Percentiles rank a stretch among this genome's conserved stretches.
phyloP scores from a whole-genome alignment of 2,797 vertebrate species.

The Cygnus olor region DNA sequence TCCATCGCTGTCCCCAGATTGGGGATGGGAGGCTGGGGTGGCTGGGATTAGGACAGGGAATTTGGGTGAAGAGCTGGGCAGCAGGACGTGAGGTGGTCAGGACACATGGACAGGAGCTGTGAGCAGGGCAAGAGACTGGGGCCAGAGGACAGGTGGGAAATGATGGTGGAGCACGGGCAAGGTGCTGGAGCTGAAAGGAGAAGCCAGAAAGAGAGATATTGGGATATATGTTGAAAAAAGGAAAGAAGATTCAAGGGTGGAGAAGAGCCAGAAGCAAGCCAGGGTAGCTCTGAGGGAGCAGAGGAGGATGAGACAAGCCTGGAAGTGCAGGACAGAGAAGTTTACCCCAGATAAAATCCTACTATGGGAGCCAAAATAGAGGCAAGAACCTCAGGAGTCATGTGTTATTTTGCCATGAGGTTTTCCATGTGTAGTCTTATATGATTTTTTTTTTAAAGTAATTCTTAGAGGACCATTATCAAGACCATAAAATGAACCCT shows the following conservation, averaged over 20 bases:
- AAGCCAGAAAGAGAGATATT: not conserved
- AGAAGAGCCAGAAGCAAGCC: not conserved
- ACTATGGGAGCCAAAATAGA: not conserved
- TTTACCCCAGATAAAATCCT: not conserved
- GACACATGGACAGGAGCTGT: not conserved
- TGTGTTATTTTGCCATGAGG: not conserved
- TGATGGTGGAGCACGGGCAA: not conserved
- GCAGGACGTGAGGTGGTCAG: not conserved
- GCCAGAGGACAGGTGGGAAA: not conserved
- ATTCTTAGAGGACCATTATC: not conserved
- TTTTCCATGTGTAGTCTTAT: not conserved
- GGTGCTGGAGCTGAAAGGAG: not conserved
- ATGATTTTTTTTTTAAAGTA: not conserved
- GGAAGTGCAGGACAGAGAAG: not conserved
- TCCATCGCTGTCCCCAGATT: too few species aligned
- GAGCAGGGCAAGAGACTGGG: not conserved
- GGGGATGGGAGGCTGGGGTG: accelerated
- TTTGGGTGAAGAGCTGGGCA: not conserved
- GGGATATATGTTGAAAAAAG: not conserved
- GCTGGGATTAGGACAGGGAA: not conserved
- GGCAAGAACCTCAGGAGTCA: accelerated
- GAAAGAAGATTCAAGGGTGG: not conserved
- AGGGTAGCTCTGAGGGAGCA: not conserved
- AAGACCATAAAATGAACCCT: not conserved
- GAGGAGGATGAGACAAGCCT: not conserved